Base-by-base conservation (phyloP, 2,797 vertebrate genomes). In the Chromobotia macracanthus region DNA sequence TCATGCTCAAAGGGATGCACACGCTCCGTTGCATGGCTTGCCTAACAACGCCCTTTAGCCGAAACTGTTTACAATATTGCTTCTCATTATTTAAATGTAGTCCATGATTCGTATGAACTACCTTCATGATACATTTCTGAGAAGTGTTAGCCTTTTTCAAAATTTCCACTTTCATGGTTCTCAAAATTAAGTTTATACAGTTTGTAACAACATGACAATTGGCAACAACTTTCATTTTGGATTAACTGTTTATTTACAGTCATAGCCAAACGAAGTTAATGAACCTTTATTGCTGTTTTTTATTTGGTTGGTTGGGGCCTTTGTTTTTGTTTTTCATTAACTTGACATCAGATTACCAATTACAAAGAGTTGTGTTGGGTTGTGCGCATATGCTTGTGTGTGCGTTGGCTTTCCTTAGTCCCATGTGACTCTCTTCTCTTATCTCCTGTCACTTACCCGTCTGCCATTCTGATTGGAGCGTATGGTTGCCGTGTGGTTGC, bases 401-500 rank as follows among this genome's bases (percentile, higher is more conserved):
- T 73, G 63, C 67, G 64, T 82, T 35, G 69, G 63, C 80, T 78
- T 86, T 77, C 21, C 66, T 38, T 71, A 35, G 55, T 77, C 83
- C 82, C 82, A 72, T 76, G 81, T 58, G 81, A 79, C 79, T 53
- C 58, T 68, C 64, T 65, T 48, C 23, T 85, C 87, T 87, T 91
- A 89, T 90, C 90, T 91, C 89, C 88, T 84, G 89, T 88, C 87
- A 85, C 86, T 89, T 91, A 90, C 89, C 90, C 87, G 87, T 92
- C 91, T 90, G 89, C 89, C 66, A 86, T 87, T 89, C 89, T 94
- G 92, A 94, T 94, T 93, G 92, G 93, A 91, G 91, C 91, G 90
- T 92, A 91, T 89, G 92, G 92, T 92, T 91, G 90, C 92, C 90
- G 89, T 93, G 92, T 89, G 92, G 92, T 92, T 91, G 90, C 92